These are phyloP conservation scores for Tokudaia tokunoshimensis DNA, from an alignment of 2,797 vertebrate genomes.

Conservation along the genomic window DNA sequence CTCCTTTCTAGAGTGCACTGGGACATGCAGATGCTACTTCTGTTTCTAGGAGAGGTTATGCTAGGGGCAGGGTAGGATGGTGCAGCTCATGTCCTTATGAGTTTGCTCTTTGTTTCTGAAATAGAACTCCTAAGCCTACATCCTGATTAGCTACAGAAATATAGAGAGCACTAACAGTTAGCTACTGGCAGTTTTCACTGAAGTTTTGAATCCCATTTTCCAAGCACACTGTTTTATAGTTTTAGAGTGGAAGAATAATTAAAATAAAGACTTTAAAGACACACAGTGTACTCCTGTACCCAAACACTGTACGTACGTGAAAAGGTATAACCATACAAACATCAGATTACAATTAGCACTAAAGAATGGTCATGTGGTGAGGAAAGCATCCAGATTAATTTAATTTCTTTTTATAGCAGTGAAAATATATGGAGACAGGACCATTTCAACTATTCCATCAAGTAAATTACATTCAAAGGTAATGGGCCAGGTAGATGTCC, in stretches of 20 bases:
- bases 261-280: slow-evolving; percentile 39
- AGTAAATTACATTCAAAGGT: background rate
- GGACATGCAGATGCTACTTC: background rate
- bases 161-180: slow-evolving; percentile 62
- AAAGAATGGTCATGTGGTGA: slow-evolving; percentile 19
- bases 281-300: background rate
- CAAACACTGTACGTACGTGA: background rate
- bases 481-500: background rate
- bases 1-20: background rate
- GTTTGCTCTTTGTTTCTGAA: slow-evolving; percentile 78
- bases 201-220: slow-evolving; percentile 13
- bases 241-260: slow-evolving; percentile 35
- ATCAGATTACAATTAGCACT: background rate
- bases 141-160: slow-evolving; percentile 76
- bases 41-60: slow-evolving; percentile 17
- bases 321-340: background rate
- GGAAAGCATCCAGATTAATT: background rate
- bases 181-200: rapidly evolving
- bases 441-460: background rate
- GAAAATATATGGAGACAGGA: background rate
- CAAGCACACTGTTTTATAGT: background rate
- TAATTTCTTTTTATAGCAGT: background rate
- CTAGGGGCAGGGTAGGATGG: slow-evolving; percentile 2
- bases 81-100: slow-evolving; percentile 22
- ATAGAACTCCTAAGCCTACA: slow-evolving; percentile 65